Evolutionary conservation across 2,888 invertebrate genomes (phyloP).

Genomic region (Cerastis leucographa): DNA sequence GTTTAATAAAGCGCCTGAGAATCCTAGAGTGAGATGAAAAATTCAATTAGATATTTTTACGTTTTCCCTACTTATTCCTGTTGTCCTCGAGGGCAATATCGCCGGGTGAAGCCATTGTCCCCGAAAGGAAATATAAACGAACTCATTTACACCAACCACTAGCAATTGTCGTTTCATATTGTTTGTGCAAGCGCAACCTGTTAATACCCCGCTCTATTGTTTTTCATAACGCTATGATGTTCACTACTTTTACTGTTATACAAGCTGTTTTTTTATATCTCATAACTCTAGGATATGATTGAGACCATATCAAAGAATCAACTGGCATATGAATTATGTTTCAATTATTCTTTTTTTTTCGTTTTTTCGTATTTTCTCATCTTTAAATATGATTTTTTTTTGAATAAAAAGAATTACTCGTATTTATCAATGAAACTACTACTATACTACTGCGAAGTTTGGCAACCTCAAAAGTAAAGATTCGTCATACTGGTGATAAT

Average conservation of each 20-base stretch:
- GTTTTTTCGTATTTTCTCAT: too few species aligned
- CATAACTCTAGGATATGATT: too few species aligned
- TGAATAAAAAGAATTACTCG: too few species aligned
- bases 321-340: too few species aligned
- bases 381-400: too few species aligned
- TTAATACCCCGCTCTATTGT: slow-evolving; percentile 60
- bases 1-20: slow-evolving; percentile 81
- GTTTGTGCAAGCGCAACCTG: slow-evolving; percentile 73
- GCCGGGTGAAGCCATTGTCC: slow-evolving; percentile 72
- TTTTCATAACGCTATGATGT: slow-evolving; percentile 50
- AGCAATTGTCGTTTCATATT: slow-evolving; percentile 78
- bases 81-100: slow-evolving; percentile 76
- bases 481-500: too few species aligned
- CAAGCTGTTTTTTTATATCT: too few species aligned
- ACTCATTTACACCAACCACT: slow-evolving; percentile 79
- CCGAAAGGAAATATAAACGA: slow-evolving; percentile 74
- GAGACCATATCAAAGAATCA: too few species aligned
- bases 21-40: slow-evolving; percentile 81
- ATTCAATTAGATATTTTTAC: slow-evolving; percentile 85
- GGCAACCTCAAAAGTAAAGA: too few species aligned
- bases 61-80: slow-evolving; percentile 73
- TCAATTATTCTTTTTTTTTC: too few species aligned
- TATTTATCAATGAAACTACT: too few species aligned
- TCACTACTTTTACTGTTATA: neutral
- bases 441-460: too few species aligned